These are phyloP conservation scores for Drosophila lacteicornis DNA, from an alignment of 1,140 invertebrate genomes.

Conservation along the genomic window DNA sequence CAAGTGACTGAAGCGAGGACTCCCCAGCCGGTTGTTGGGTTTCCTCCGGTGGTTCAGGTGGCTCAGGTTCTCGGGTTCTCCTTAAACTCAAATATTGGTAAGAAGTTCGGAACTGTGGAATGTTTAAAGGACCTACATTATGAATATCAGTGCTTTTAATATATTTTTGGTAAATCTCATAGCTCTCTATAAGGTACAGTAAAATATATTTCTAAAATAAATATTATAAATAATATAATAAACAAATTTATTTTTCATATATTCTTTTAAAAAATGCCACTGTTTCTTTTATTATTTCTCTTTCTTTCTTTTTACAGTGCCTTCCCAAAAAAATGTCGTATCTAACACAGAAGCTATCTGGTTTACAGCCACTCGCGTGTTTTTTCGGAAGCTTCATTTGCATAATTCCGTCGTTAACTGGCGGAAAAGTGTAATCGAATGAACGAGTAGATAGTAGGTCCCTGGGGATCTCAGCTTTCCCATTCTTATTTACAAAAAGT, in stretches of 20 bases:
- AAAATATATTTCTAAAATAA: too few relatives aligned
- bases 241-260: too few relatives aligned
- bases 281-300: neutral
- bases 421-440: conserved; percentile 76
- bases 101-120: neutral
- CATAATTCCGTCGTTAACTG: conserved; percentile 73
- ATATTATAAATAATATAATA: too few relatives aligned
- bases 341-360: conserved; percentile 15
- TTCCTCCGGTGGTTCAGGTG: conserved; percentile 25
- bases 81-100: conserved; percentile 6
- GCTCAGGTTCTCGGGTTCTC: conserved; percentile 12
- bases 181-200: too few relatives aligned
- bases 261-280: too few relatives aligned
- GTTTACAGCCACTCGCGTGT: conserved; percentile 24
- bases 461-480: neutral
- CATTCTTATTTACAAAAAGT: neutral
- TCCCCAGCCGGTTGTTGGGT: conserved; percentile 52
- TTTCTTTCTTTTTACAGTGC: neutral
- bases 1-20: conserved; percentile 34
- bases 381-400: conserved; percentile 49
- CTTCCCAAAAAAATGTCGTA: neutral
- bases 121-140: too few relatives aligned
- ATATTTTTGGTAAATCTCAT: too few relatives aligned
- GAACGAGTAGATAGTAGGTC: conserved; percentile 61
- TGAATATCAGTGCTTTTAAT: too few relatives aligned